Conservation (phyloP, 2,888 invertebrate genomes). For the Synergus gifuensis region DNA sequence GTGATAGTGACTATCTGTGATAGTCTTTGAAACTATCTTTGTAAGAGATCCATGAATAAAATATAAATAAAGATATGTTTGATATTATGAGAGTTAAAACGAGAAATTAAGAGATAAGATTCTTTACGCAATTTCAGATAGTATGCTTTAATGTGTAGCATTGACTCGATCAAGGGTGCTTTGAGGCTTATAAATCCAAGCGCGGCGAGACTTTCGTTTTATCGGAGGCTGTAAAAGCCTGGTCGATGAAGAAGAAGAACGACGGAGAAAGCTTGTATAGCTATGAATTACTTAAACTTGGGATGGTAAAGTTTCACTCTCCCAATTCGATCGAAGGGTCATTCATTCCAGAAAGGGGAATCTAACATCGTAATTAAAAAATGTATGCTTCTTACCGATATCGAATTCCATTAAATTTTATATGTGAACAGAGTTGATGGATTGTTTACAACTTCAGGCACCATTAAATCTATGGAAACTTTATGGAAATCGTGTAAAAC, state of each 20-base stretch:
- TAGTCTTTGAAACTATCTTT: no score
- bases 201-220: conserved; percentile 26
- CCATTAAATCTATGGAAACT: background rate
- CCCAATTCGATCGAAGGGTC: conserved; percentile 2
- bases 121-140: conserved; percentile 12
- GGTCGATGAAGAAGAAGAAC: background rate
- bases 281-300: conserved; percentile 34
- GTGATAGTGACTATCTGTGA: no score
- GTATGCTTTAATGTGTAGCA: conserved; percentile 24
- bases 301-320: conserved; percentile 30
- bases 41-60: no score
- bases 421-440: background rate
- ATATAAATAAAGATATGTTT: background rate
- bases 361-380: conserved; percentile 9
- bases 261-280: conserved; percentile 31
- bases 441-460: background rate
- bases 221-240: conserved; percentile 35
- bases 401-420: background rate
- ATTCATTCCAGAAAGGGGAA: conserved; percentile 12
- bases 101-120: background rate
- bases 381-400: background rate
- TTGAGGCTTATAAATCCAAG: conserved; percentile 27
- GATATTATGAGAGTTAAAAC: background rate
- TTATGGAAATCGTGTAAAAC: background rate
- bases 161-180: conserved; percentile 33